Percentiles rank a stretch among this genome's conserved stretches.
These are phyloP conservation scores for Agrotis puta DNA, from an alignment of 2,888 invertebrate genomes.

Conservation along the genomic window DNA sequence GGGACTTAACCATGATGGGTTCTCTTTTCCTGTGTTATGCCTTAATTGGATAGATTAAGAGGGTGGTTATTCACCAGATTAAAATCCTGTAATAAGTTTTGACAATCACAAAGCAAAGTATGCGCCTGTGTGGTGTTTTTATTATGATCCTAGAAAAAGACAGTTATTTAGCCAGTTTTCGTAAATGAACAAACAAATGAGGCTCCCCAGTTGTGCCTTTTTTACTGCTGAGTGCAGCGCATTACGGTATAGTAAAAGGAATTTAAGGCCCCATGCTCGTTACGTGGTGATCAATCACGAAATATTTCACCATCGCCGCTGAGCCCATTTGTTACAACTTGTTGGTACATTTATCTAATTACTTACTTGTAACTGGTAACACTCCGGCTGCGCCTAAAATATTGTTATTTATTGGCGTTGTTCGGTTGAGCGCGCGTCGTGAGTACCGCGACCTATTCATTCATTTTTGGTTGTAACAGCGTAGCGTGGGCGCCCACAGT, in stretches of 20 bases:
- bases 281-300: conserved; percentile 67
- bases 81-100: conserved; percentile 9
- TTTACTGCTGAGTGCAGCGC: conserved; percentile 23
- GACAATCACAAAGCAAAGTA: conserved; percentile 1
- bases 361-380: conserved; percentile 61
- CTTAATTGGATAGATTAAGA: conserved; percentile 4
- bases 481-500: conserved; percentile 14
- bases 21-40: background rate
- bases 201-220: conserved; percentile 15
- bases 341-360: conserved; percentile 70
- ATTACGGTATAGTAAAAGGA: conserved; percentile 38
- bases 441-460: conserved; percentile 35
- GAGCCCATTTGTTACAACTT: conserved; percentile 62
- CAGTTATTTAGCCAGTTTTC: conserved; percentile 8
- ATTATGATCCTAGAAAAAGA: background rate
- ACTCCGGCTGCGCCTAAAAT: conserved; percentile 46
- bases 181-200: conserved; percentile 21
- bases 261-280: conserved; percentile 48
- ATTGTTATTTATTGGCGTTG: conserved; percentile 63
- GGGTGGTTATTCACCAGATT: background rate
- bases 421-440: conserved; percentile 28
- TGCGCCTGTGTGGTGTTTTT: background rate
- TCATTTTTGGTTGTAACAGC: conserved; percentile 36
- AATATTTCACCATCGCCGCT: conserved; percentile 55
- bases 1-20: conserved; percentile 2